A percentile compares a stretch with the other conserved stretches of the same genome.
Evolutionary conservation across 2,797 vertebrate genomes (phyloP).

Genomic region (Sebastes reedi): DNA sequence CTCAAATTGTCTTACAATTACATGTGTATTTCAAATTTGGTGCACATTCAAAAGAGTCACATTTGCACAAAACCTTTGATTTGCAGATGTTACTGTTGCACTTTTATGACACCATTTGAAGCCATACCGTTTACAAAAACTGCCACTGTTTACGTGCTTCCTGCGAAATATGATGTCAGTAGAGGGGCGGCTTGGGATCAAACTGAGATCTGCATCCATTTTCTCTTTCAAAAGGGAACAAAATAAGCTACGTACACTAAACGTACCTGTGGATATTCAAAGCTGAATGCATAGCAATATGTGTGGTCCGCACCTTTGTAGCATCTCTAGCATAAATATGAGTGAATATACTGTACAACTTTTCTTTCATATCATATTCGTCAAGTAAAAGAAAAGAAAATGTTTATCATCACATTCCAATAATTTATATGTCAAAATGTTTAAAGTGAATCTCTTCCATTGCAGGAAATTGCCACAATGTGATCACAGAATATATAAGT

Average conservation of each 20-base stretch:
- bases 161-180: constrained; percentile 14
- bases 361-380: constrained; percentile 62
- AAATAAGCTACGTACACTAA: constrained; percentile 5
- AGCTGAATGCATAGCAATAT: constrained; percentile 61
- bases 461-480: constrained; percentile 52
- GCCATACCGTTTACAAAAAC: background rate
- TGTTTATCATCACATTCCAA: constrained; percentile 62
- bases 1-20: background rate
- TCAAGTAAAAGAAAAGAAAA: constrained; percentile 75
- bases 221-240: background rate
- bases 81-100: constrained; percentile 23
- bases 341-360: constrained; percentile 74
- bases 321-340: constrained; percentile 72
- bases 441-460: constrained; percentile 58
- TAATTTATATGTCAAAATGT: constrained; percentile 63
- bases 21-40: background rate
- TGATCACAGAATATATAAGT: constrained; percentile 70
- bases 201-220: background rate
- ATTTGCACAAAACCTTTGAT: background rate
- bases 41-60: background rate
- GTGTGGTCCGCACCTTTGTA: constrained; percentile 68
- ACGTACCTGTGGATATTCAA: constrained; percentile 33
- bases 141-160: background rate
- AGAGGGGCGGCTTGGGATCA: background rate
- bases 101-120: background rate